Percentiles rank a stretch among this genome's conserved stretches.
These are phyloP conservation scores for Copidosoma floridanum DNA, from an alignment of 1,140 invertebrate species.

Conservation along the genomic window DNA sequence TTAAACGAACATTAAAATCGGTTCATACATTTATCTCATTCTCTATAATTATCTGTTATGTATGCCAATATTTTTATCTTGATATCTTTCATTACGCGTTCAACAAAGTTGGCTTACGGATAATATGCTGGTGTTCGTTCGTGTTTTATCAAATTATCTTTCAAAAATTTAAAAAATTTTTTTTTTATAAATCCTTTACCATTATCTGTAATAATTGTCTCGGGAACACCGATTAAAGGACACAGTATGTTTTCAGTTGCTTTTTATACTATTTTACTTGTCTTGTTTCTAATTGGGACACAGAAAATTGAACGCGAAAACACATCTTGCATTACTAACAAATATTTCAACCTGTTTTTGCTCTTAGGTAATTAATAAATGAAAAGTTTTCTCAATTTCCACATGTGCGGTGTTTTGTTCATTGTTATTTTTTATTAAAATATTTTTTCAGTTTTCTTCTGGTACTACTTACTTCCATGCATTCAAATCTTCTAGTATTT, in stretches of 20 bases:
- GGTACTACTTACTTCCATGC: constrained; percentile 21
- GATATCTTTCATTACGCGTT: constrained; percentile 13
- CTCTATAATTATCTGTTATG: constrained; percentile 34
- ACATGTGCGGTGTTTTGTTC: constrained; percentile 36
- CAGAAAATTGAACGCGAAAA: constrained; percentile 35
- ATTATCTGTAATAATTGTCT: constrained; percentile 11
- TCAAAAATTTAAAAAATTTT: background rate
- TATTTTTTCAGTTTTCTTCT: background rate
- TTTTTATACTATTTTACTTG: background rate
- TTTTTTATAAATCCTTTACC: constrained; percentile 13
- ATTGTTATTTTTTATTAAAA: constrained; percentile 5
- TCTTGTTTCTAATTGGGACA: background rate
- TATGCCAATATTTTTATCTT: constrained; percentile 29
- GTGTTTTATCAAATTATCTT: background rate
- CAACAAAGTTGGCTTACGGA: constrained; percentile 19
- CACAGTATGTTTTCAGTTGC: background rate
- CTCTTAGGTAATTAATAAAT: constrained; percentile 40
- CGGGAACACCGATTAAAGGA: background rate
- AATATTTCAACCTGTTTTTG: constrained; percentile 32
- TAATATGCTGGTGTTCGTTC: constrained; percentile 13
- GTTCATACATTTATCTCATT: constrained; percentile 42
- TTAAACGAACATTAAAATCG: constrained; percentile 38
- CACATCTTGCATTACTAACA: constrained; percentile 43
- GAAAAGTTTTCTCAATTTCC: constrained; percentile 43
- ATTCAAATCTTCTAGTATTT: constrained; percentile 2